Evolutionary conservation across 2,888 invertebrate genomes (phyloP), one percentile per base, ranked within the genome.

Genomic region (Anoncus sp.): DNA sequence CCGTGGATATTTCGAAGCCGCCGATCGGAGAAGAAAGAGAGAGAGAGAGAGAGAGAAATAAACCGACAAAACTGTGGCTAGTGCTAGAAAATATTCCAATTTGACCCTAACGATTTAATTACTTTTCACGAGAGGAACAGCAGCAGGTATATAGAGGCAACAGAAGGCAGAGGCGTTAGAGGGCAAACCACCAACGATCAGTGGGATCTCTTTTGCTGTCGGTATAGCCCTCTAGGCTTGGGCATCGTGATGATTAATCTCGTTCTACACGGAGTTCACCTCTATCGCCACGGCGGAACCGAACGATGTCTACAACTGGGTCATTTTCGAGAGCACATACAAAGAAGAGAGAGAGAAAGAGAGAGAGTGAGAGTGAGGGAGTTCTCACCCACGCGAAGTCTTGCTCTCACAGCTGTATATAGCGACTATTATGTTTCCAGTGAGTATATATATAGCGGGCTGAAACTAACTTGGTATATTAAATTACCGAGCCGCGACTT

Each of bases 401-500:
- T 43, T 16, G 7, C 31, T 57, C 57, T 10, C n/a, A 12, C 3
- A 9, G n/a, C 20, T 55, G 18, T 35, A 20, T 45, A n/a, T 49
- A 55, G 45, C 38, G 27, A 20, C 51, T 43, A 27, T 18, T 40
- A 16, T 55, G n/a, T 45, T 57, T 57, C 18, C 27, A 14, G 40
- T 31, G 18, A 57, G 60, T 43, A 31, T 24, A 24, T 18, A 47
- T n/a, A n/a, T n/a, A n/a, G n/a, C n/a, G 38, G 10, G 27, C 38
- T 59, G 62, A 43, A 73, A 83, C 72, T 80, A 79, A 86, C 80
- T 84, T 79, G 40, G 72, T 85, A 72, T 81, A 83, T 87, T 84
- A 81, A 87, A 87, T 85, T 83, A 87, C 76, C 81, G 77, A 69
- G 75, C 59, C 63, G 57, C 62, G 76, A 72, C 79, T 80, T 79